phyloP scores from a whole-genome alignment of 1,140 invertebrate genomes.

The Neuroterus valhalla region DNA sequence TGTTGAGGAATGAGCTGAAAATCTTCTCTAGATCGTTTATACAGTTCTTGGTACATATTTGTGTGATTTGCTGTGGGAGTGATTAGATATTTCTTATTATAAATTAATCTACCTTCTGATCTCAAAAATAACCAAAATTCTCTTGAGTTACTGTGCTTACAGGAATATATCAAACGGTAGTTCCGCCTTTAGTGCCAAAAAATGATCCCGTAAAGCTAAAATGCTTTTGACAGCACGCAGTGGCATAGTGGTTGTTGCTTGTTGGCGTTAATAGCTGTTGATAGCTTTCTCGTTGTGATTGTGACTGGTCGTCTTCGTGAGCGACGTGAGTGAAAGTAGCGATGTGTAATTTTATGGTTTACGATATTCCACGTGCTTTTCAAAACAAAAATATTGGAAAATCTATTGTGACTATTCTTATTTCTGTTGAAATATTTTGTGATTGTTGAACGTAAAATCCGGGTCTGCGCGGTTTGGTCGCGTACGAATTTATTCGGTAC shows the following conservation, averaged over 20 bases:
- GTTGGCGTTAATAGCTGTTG: slow-evolving; percentile 12
- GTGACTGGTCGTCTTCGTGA: slow-evolving; percentile 16
- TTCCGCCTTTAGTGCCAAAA: not conserved
- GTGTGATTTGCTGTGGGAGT: not conserved
- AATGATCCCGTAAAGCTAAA: not conserved
- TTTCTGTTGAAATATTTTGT: not conserved
- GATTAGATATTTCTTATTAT: slow-evolving; percentile 22
- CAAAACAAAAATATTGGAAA: not conserved
- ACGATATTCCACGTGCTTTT: not conserved
- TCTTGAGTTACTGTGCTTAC: not conserved
- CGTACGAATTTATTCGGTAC: not conserved
- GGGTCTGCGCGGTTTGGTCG: not conserved
- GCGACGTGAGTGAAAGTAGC: slow-evolving; percentile 22
- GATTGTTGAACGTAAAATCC: not conserved
- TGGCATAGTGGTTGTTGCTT: slow-evolving; percentile 17
- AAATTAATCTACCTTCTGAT: slow-evolving; percentile 9
- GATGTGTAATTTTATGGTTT: not conserved
- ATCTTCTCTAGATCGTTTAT: not conserved
- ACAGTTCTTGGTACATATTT: slow-evolving; percentile 10
- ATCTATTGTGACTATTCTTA: not conserved
- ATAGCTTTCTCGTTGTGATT: slow-evolving; percentile 5
- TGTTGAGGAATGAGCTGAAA: too few relatives aligned
- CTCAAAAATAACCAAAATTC: slow-evolving; percentile 2
- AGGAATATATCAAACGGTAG: not conserved
- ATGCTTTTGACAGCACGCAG: not conserved